Evolutionary conservation across 2,797 vertebrate genomes (phyloP), one percentile per base, ranked within the genome.

Genomic region (Xerus rutilus): DNA sequence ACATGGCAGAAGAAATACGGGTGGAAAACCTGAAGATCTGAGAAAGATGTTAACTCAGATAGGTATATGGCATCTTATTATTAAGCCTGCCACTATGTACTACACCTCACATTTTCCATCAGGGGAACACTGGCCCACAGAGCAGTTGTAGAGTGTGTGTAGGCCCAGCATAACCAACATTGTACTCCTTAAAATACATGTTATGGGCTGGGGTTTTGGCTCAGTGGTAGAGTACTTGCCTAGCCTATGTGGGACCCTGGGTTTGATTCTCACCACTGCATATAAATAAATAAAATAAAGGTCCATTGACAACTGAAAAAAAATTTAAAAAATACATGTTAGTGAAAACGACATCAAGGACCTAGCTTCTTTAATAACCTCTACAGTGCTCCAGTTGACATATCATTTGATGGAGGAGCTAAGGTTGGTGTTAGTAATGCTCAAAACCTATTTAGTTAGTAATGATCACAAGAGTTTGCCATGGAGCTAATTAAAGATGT

Each of bases 361-460:
- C 76, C 82, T n/a, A 47, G 64, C 18, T 92, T 43, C 35, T 65
- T 91, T 69, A 82, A 62, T 95, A 82, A 62, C 28, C 39, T 74
- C n/a, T 21, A 17, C 59, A 74, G 20, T 30, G 77, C 17, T 76
- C n/a, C 25, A 13, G 8, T 43, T 86, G 49, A 76, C 32, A 74
- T n/a, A 57, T 49, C 52, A 77, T 52, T 76, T 77, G 52, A 82
- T 32, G 3, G 62, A 83, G 11, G 30, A 57, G 17, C 45, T 86
- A 65, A 72, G 15, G 32, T 49, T 91, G 47, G 8, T 77, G 77
- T 77, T 87, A 52, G 28, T 43, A 69, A 82, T 39, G 3, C 20
- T 92, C 62, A 88, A 83, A 95, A 74, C 59, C 57, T 17, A 74
- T 82, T 62, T 28, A 76, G 62, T 82, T 92, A 88, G 84, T 43